Evolutionary conservation across 2,888 invertebrate genomes (phyloP), one percentile per base, ranked within the genome.

Genomic region (Cordilura impudica): DNA sequence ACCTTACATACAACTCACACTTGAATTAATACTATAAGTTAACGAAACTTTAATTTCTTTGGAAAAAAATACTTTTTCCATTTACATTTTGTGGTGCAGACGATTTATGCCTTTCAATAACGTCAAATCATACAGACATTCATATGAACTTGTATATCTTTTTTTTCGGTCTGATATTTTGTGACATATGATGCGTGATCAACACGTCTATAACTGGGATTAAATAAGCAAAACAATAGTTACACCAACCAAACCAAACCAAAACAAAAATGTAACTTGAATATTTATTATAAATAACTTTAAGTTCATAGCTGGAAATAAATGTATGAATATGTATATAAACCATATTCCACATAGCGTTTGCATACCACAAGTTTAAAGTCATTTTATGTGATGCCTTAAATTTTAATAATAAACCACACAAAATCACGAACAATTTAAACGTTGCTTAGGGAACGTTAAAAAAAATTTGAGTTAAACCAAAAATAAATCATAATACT

Each of bases 381-480:
- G n/a, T n/a, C n/a, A n/a, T n/a, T n/a, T n/a, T n/a, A n/a, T n/a
- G n/a, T n/a, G n/a, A n/a, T n/a, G n/a, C n/a, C n/a, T 35, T n/a
- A 6, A 23, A 23, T 43, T 16, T 58, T 35, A 19, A n/a, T 26
- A 29, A 43, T 31, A 47, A 71, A 29, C 39, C 12, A 14, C 60
- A 66, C 45, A 23, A 78, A 79, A 71, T 71, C 75, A 79, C 66
- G 51, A 71, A 60, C 74, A 74, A 79, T 75, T 67, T 71, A 75
- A 75, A 71, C 29, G 66, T 54, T 47, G 49, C 16, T 35, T 39
- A 6, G 63, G 65, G 69, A 73, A 73, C 78, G 78, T 73, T 23
- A 2, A 19, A 43, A 54, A 61, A 39, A 51, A 43, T 45, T 56
- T 29, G 35, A 26, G 56, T 47, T 67, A 35, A 54, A 67, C 53